These are phyloP conservation scores for Rhabdophis nuchalis DNA, from an alignment of 2,797 vertebrate genomes.

Conservation along the genomic window DNA sequence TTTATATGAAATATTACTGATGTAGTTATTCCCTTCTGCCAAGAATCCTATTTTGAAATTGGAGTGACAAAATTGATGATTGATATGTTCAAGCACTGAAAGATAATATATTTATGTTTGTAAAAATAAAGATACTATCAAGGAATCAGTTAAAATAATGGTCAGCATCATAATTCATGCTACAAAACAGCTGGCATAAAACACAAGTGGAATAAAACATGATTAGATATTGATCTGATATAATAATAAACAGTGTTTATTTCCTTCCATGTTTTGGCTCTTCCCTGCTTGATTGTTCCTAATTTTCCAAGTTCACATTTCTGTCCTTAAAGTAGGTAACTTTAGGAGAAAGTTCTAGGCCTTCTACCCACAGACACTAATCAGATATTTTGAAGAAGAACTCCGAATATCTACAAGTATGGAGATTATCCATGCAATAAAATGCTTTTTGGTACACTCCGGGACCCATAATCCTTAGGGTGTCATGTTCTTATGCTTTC, in stretches of 20 bases:
- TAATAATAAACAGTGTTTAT: neutral
- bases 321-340: neutral
- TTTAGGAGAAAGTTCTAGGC: no score
- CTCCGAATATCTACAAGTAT: neutral
- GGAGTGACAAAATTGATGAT: neutral
- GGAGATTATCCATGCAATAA: neutral
- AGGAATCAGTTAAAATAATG: neutral
- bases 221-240: neutral
- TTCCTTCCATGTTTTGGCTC: neutral
- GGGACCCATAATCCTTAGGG: neutral
- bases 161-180: neutral
- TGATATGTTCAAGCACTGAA: neutral
- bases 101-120: neutral
- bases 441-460: neutral
- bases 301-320: neutral
- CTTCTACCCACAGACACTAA: neutral
- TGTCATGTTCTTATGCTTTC: neutral
- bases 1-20: neutral
- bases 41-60: neutral
- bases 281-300: neutral
- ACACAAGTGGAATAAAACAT: neutral
- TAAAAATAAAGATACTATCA: neutral
- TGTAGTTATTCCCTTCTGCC: neutral
- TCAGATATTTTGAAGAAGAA: neutral
- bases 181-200: neutral